Conservation (phyloP, 2,797 vertebrate species). For the Ispidina lecontei region DNA sequence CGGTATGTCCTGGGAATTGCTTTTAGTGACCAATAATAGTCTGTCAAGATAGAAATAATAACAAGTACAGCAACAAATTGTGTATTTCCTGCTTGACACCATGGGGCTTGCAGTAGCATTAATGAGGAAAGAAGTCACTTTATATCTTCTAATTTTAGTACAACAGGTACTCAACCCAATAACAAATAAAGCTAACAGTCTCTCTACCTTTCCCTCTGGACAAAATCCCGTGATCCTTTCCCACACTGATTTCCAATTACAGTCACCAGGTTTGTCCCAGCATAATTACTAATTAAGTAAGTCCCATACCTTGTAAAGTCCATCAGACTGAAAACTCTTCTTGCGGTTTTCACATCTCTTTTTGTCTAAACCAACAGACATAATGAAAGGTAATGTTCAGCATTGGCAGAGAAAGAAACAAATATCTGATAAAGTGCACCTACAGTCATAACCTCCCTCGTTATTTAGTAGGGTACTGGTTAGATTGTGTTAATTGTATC, state of each 20-base stretch:
- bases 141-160: not conserved
- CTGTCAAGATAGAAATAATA: not conserved
- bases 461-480: not conserved
- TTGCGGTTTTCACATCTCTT: not conserved
- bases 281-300: slow-evolving; percentile 3
- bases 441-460: not conserved
- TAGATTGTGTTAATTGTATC: not conserved
- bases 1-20: not conserved
- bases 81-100: not conserved
- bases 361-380: not conserved
- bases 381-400: not conserved
- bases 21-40: not conserved
- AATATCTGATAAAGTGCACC: not conserved
- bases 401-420: not conserved
- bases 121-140: not conserved
- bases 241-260: not conserved
- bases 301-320: not conserved
- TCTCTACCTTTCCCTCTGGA: not conserved
- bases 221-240: not conserved
- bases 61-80: not conserved
- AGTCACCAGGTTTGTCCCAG: not conserved
- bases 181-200: not conserved
- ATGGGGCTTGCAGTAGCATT: fast-evolving
- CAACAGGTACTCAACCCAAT: not conserved
- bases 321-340: not conserved